Conservation (phyloP, 2,888 invertebrate species). For the Perizoma affinitatum region DNA sequence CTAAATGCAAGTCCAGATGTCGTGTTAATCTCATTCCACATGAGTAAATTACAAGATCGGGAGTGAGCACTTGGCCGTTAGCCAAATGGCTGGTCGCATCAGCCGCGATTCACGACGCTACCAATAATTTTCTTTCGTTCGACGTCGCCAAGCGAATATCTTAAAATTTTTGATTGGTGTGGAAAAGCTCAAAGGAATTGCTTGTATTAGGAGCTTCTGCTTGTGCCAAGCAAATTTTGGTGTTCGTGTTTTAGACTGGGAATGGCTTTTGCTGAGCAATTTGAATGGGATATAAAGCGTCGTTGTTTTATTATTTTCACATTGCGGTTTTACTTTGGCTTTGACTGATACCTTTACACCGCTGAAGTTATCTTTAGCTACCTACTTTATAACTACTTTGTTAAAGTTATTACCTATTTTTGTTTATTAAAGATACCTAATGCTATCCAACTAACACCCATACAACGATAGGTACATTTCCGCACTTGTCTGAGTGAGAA, state of each 20-base stretch:
- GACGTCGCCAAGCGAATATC: slow-evolving; percentile 51
- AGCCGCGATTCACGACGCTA: slow-evolving; percentile 55
- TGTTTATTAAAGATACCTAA: too few relatives aligned
- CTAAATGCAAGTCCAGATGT: slow-evolving; percentile 70
- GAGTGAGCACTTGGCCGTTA: slow-evolving; percentile 58
- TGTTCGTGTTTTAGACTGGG: slow-evolving; percentile 16
- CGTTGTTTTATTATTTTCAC: slow-evolving; percentile 19
- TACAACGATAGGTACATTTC: too few relatives aligned
- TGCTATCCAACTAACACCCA: too few relatives aligned
- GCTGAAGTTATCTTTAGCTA: too few relatives aligned
- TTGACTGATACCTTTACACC: neutral
- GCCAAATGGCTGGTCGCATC: slow-evolving; percentile 74
- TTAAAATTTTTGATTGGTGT: slow-evolving; percentile 45
- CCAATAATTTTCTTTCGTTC: slow-evolving; percentile 67
- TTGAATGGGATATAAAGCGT: slow-evolving; percentile 12
- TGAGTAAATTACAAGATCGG: slow-evolving; percentile 74
- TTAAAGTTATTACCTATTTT: too few relatives aligned
- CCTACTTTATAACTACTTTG: too few relatives aligned
- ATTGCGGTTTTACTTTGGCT: neutral
- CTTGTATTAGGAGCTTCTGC: slow-evolving; percentile 33
- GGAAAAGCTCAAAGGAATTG: slow-evolving; percentile 38
- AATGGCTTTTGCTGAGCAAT: slow-evolving; percentile 22
- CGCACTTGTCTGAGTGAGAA: neutral
- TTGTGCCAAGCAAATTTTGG: slow-evolving; percentile 26
- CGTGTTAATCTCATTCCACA: slow-evolving; percentile 72